Percentiles rank a stretch among this genome's conserved stretches.
These are phyloP conservation scores for Diogma glabrata DNA, from an alignment of 2,888 invertebrate genomes.

Conservation along the genomic window DNA sequence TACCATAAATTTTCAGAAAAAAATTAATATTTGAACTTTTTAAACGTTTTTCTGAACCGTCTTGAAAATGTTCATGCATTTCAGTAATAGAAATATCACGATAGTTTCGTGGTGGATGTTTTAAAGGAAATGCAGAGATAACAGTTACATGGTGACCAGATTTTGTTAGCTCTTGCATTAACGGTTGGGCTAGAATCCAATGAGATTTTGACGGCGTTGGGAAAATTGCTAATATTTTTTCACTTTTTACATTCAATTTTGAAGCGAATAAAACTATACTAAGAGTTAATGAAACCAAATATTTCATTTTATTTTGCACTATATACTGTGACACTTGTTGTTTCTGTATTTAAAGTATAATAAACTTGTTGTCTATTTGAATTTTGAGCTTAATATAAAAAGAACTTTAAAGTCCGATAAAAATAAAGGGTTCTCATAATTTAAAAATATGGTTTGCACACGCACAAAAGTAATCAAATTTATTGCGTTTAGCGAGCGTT, in stretches of 20 bases:
- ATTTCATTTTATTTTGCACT: no score
- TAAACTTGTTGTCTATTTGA: no score
- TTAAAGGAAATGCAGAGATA: conserved; percentile 27
- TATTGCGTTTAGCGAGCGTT: no score
- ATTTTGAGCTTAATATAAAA: no score
- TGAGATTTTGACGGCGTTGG: conserved; percentile 20
- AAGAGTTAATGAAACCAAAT: no score
- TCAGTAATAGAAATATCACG: conserved; percentile 15
- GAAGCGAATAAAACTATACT: neutral
- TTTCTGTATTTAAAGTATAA: no score
- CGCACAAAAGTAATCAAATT: no score
- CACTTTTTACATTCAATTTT: neutral
- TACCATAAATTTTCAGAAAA: neutral
- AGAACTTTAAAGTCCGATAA: no score
- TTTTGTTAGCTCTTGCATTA: conserved; percentile 28
- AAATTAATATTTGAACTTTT: neutral
- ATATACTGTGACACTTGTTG: no score
- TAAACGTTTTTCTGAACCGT: neutral
- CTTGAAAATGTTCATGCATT: conserved; percentile 10
- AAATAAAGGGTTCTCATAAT: no score
- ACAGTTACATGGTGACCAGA: conserved; percentile 33
- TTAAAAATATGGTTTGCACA: no score
- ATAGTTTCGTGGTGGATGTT: conserved; percentile 24
- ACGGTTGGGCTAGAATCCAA: conserved; percentile 27
- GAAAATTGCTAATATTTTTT: conserved; percentile 3